Evolutionary conservation across 1,140 invertebrate genomes (phyloP).

Genomic region (Megalonaias nervosa): DNA sequence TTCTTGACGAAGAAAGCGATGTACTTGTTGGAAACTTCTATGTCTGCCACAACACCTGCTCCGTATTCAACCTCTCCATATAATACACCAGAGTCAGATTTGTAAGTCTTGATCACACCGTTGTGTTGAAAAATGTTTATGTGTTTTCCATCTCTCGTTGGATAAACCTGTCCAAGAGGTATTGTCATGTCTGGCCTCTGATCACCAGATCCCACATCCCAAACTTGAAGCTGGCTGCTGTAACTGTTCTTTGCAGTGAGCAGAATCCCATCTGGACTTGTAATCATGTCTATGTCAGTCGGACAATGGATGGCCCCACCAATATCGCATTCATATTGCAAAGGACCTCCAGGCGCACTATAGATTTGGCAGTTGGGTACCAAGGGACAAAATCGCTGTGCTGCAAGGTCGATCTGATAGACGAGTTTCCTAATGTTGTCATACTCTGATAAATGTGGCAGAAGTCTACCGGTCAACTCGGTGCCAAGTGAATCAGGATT

Average conservation of each 20-base stretch:
- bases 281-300: constrained; percentile 53
- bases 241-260: constrained; percentile 55
- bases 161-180: constrained; percentile 76
- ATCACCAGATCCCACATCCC: constrained; percentile 59
- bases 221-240: constrained; percentile 48
- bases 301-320: constrained; percentile 35
- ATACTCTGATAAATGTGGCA: constrained; percentile 58
- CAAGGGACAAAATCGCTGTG: constrained; percentile 79
- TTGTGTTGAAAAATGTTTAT: constrained; percentile 56
- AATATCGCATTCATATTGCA: constrained; percentile 58
- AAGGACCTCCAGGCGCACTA: constrained; percentile 57
- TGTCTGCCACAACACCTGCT: constrained; percentile 37
- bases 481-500: constrained; percentile 53
- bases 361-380: constrained; percentile 76
- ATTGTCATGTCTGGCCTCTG: constrained; percentile 58
- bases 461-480: constrained; percentile 61
- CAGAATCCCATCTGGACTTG: constrained; percentile 53
- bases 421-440: constrained; percentile 55
- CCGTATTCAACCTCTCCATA: constrained; percentile 50
- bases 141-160: constrained; percentile 52
- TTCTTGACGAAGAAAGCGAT: constrained; percentile 90
- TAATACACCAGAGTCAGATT: constrained; percentile 52
- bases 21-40: constrained; percentile 89
- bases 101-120: constrained; percentile 46
- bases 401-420: constrained; percentile 74